A percentile compares a stretch with the other conserved stretches of the same genome.
phyloP scores from a whole-genome alignment of 2,888 invertebrate genomes.

The Brachylomia viminalis region DNA sequence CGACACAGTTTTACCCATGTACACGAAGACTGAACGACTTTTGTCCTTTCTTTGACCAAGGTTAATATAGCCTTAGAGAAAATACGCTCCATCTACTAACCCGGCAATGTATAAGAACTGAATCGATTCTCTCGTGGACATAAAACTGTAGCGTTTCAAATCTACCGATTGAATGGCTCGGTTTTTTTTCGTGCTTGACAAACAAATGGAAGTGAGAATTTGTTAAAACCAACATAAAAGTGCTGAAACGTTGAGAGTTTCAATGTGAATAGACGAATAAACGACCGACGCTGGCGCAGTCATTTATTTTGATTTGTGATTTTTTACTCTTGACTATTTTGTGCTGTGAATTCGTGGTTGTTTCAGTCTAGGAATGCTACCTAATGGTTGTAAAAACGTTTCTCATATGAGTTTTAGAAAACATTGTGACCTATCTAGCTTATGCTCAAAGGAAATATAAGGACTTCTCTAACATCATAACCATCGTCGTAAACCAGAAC shows the following conservation, averaged over 20 bases:
- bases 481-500: neutral
- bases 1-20: conserved; percentile 67
- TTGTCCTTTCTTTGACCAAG: conserved; percentile 75
- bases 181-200: conserved; percentile 45
- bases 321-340: conserved; percentile 39
- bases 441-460: neutral
- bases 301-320: conserved; percentile 57
- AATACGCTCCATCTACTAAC: conserved; percentile 71
- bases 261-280: conserved; percentile 48
- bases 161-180: conserved; percentile 35
- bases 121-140: conserved; percentile 41
- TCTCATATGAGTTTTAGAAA: conserved; percentile 10
- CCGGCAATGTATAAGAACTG: conserved; percentile 62
- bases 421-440: neutral
- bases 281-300: conserved; percentile 35
- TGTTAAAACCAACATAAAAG: conserved; percentile 42
- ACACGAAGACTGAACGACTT: conserved; percentile 62
- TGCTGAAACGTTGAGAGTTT: conserved; percentile 32
- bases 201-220: conserved; percentile 48
- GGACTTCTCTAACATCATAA: neutral
- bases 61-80: conserved; percentile 73
- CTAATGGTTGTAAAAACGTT: neutral
- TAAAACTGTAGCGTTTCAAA: conserved; percentile 49
- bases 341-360: conserved; percentile 13
- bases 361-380: conserved; percentile 5